Evolutionary conservation across 2,113 vertebrate species (phyloP), one percentile per base, ranked within the genome.

Genomic region (Uria lomvia): DNA sequence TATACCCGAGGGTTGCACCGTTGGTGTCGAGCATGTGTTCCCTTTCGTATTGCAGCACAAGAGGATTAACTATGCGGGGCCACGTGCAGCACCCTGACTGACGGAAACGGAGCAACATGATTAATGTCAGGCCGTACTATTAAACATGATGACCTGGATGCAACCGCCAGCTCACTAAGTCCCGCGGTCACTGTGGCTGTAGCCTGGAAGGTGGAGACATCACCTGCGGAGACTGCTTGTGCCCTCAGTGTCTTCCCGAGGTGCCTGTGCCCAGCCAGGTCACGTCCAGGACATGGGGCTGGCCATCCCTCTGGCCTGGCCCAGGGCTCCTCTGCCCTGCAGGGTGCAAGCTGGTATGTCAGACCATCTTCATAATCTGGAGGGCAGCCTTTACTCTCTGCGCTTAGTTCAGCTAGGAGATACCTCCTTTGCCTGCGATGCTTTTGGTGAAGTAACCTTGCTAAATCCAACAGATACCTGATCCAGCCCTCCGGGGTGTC

Each of bases 11-110:
- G 75, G 88, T 83, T 86, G 55, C 55, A 43, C 82, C 0, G 6
- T 63, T 83, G 82, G 92, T 77, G 86, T 94, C 86, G 74, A 86
- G 94, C 92, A 80, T 5, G 7, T 74, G 67, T 70, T 94, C 70
- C 52, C 65, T 94, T 91, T 95, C 89, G 63, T 87, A 63, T 5
- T 42, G 75, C 50, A 77, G 79, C 70, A 67, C 47, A 17, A 34
- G 68, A 43, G 60, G 72, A 85, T 92, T 93, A 91, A 72, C 90
- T 56, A 8, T 5, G 49, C 4, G 4, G 10, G 42, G n/a, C 59
- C 85, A 82, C 8, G 2, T 60, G 49, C 34, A 90, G 70, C 26
- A 45, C 49, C 32, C 55, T 27, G 42, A 12, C 38, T 20, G 65
- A 80, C 56, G 38, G 59, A 63, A 86, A 76, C 21, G 36, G 65